Evolutionary conservation across 1,140 invertebrate genomes (phyloP), one percentile per base, ranked within the genome.

Genomic region (Drosophila arizonae): DNA sequence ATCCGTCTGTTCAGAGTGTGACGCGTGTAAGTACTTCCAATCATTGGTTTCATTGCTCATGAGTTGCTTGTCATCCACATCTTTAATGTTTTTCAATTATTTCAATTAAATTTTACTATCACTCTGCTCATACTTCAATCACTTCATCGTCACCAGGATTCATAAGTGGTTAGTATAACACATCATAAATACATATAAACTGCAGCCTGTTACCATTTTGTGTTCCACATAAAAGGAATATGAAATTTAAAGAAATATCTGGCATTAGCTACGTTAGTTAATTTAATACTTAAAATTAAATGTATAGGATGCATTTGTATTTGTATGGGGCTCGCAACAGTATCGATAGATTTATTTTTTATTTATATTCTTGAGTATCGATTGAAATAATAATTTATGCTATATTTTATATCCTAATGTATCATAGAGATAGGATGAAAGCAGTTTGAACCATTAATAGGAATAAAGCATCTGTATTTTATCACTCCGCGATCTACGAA

Each of bases 21-120:
- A 77, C 85, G 65, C 85, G 89, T 41, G 85, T 90, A 89, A 90
- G 89, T 90, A 86, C 57, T 65, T 61, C 62, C 65, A 45, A 15
- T 46, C 39, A 61, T 45, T 54, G 72, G 26, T 39, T 26, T 52
- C 21, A 3, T 41, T 52, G 13, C 21, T 67, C 46, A 69, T 56
- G 28, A 52, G 46, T 33, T 51, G 71, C 78, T 64, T 63, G 61
- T 78, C 75, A 87, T 81, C 60, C 57, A 60, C 72, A 30, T 87
- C 48, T 60, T 51, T 76, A 72, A 62, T 80, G 56, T 56, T 71
- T 54, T 72, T 63, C 57, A 75, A 69, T 65, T 69, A 66, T 75
- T 72, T 56, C 62, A 45, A 64, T 87, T 68, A 72, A 36, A 33
- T 10, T 17, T 11, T 36, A 5, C n/a, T 54, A 36, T 55, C 30